Evolutionary conservation across 2,113 vertebrate species (phyloP).

Genomic region (Mormyrus lacerda): DNA sequence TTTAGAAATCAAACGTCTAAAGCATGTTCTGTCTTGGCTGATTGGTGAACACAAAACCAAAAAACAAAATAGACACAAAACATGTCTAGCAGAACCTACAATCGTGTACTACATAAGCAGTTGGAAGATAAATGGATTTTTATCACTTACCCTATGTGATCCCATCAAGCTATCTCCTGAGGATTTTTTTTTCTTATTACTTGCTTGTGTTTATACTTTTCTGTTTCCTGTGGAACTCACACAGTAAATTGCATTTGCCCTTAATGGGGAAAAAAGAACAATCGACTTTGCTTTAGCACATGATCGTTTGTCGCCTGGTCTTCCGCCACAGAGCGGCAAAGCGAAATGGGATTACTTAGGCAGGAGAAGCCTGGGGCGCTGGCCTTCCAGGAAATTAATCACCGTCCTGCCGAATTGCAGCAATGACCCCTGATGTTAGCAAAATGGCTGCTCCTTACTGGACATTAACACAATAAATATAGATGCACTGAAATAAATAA

Average conservation of each 20-base stretch:
- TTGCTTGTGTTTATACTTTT: background rate
- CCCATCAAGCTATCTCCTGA: background rate
- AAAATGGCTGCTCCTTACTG: background rate
- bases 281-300: background rate
- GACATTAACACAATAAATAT: background rate
- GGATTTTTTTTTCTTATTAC: background rate
- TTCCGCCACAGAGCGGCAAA: background rate
- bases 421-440: background rate
- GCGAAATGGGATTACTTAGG: background rate
- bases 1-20: background rate
- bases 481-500: background rate
- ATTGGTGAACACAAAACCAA: background rate
- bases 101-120: background rate
- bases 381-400: background rate
- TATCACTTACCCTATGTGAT: background rate
- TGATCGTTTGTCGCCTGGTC: background rate
- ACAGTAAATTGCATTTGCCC: background rate
- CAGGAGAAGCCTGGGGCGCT: background rate
- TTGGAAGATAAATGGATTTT: background rate
- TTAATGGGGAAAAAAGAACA: background rate
- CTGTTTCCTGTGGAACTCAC: background rate
- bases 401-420: background rate
- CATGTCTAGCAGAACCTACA: background rate
- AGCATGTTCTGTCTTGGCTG: background rate
- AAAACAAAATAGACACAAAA: background rate